Evolutionary conservation across 2,113 vertebrate species (phyloP).

Genomic region (Sterrhoptilus dennistouni): DNA sequence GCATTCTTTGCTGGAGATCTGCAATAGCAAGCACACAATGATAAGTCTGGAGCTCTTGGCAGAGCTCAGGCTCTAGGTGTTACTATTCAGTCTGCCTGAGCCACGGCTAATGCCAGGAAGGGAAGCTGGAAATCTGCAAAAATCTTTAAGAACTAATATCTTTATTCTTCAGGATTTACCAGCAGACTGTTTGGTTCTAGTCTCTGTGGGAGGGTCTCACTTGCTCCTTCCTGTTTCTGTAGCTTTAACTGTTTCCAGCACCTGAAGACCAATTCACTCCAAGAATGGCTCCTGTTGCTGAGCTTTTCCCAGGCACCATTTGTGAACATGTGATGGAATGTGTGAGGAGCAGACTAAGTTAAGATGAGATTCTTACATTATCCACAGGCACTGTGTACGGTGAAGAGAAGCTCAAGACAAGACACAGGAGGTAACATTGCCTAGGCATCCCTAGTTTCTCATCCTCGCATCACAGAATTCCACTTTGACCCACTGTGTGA

Average conservation of each 20-base stretch:
- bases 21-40: background rate
- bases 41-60: background rate
- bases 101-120: background rate
- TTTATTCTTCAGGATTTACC: background rate
- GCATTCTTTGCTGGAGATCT: background rate
- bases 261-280: background rate
- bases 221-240: background rate
- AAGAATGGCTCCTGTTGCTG: background rate
- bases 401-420: background rate
- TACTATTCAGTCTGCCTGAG: background rate
- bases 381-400: rapidly evolving
- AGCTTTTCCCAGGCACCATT: background rate
- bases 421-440: background rate
- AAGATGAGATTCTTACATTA: background rate
- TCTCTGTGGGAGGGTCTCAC: background rate
- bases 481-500: background rate
- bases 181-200: background rate
- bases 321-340: background rate
- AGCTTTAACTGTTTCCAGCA: background rate
- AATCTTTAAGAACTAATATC: background rate
- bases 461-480: background rate
- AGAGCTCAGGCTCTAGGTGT: background rate
- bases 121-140: background rate
- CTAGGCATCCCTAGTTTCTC: background rate
- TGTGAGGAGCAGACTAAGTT: background rate